phyloP scores from a whole-genome alignment of 2,113 vertebrate genomes.

The Lepisosteus oculatus region DNA sequence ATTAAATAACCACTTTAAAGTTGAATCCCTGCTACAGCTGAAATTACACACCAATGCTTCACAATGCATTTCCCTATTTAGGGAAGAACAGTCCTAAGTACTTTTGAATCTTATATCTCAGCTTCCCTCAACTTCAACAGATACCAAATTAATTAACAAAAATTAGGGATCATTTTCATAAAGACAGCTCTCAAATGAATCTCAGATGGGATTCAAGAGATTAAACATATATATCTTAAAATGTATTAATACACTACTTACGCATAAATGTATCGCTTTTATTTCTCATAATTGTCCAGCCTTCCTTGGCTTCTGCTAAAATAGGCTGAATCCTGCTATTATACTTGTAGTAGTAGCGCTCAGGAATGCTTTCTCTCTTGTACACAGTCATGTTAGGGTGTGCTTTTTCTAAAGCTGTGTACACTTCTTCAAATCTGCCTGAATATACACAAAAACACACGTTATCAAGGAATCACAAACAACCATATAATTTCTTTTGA shows the following conservation, averaged over 20 bases:
- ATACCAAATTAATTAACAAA: background rate
- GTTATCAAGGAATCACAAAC: too few species aligned
- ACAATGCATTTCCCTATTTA: too few species aligned
- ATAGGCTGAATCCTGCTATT: constrained; percentile 82
- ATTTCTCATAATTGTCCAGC: constrained; percentile 82
- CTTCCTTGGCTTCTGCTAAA: constrained; percentile 77
- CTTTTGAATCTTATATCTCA: too few species aligned
- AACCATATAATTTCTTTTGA: too few species aligned
- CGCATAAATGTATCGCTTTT: constrained; percentile 66
- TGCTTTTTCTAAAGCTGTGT: constrained; percentile 63
- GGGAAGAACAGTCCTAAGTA: too few species aligned
- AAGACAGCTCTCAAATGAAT: too few species aligned
- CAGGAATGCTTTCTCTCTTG: constrained; percentile 80
- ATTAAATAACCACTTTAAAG: too few species aligned
- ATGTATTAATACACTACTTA: constrained; percentile 56
- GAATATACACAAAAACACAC: constrained; percentile 31
- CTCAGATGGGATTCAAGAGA: too few species aligned
- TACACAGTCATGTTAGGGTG: constrained; percentile 83
- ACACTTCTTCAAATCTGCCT: constrained; percentile 83
- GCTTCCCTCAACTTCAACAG: background rate
- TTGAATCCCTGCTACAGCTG: too few species aligned
- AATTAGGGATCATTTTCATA: background rate
- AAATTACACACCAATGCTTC: too few species aligned
- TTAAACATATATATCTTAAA: constrained; percentile 1
- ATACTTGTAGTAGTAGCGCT: constrained; percentile 75